These are phyloP conservation scores for Fabriciana adippe DNA, from an alignment of 2,888 invertebrate species.

Conservation along the genomic window DNA sequence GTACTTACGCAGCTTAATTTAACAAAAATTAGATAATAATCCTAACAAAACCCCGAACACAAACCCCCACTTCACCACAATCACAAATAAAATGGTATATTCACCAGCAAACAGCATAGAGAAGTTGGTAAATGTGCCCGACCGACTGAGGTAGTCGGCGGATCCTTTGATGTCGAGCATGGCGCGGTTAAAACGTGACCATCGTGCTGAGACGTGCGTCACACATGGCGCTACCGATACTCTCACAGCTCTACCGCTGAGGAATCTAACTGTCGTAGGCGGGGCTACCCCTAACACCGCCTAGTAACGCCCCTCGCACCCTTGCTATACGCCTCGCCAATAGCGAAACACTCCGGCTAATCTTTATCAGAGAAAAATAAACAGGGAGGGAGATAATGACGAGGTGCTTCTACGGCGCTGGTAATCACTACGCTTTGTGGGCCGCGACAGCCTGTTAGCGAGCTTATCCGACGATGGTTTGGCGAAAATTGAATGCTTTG, in stretches of 20 bases:
- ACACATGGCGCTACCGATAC: slow-evolving; percentile 56
- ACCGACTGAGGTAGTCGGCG: slow-evolving; percentile 94
- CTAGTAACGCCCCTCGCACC: slow-evolving; percentile 53
- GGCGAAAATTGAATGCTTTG: slow-evolving; percentile 68
- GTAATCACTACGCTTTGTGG: slow-evolving; percentile 79
- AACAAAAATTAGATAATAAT: slow-evolving; percentile 9
- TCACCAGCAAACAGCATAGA: slow-evolving; percentile 97
- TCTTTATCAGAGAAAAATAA: slow-evolving; percentile 82
- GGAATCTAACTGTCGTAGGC: slow-evolving; percentile 51
- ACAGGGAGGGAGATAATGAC: slow-evolving; percentile 80
- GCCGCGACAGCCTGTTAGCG: slow-evolving; percentile 69
- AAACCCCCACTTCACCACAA: slow-evolving; percentile 50
- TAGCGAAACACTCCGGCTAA: slow-evolving; percentile 75
- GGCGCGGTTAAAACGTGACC: slow-evolving; percentile 57
- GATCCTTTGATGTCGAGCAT: slow-evolving; percentile 97
- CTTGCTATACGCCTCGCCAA: slow-evolving; percentile 67
- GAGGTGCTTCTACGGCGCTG: slow-evolving; percentile 62
- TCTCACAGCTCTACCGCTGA: slow-evolving; percentile 45
- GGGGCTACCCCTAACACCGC: slow-evolving; percentile 52
- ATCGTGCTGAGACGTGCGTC: slow-evolving; percentile 58
- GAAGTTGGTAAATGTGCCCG: slow-evolving; percentile 96
- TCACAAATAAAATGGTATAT: slow-evolving; percentile 62
- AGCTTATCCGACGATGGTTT: slow-evolving; percentile 68
- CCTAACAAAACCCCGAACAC: slow-evolving; percentile 21
- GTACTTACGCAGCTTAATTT: slow-evolving; percentile 6